Percentiles rank a stretch among this genome's conserved stretches.
Conservation (phyloP, 1,140 invertebrate genomes). For the Vanessa atalanta region DNA sequence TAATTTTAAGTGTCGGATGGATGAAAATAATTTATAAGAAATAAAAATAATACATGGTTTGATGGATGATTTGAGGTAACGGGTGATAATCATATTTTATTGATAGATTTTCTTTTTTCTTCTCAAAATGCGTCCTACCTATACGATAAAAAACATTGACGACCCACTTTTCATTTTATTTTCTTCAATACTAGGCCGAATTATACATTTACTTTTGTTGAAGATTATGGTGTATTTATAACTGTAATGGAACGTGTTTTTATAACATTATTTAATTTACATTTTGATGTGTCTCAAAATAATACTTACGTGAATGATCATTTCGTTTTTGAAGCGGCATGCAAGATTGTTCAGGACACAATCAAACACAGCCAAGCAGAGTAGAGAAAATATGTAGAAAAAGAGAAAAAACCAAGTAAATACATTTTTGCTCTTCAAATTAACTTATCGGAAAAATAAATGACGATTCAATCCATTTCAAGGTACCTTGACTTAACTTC, state of each 20-base stretch:
- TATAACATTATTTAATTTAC: conserved; percentile 52
- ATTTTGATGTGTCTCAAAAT: conserved; percentile 80
- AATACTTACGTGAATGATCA: conserved; percentile 89
- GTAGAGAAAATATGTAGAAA: conserved; percentile 87
- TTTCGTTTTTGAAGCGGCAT: conserved; percentile 90
- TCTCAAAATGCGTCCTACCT: conserved; percentile 37
- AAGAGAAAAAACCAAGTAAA: conserved; percentile 85
- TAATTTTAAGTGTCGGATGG: conserved; percentile 74
- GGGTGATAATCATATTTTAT: conserved; percentile 51
- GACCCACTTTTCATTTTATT: conserved; percentile 33
- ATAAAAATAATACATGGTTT: conserved; percentile 60
- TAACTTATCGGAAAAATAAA: conserved; percentile 77
- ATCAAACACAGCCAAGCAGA: conserved; percentile 89
- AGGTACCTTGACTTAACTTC: conserved; percentile 66
- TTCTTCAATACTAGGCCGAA: conserved; percentile 35
- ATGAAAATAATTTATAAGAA: conserved; percentile 63
- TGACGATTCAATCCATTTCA: conserved; percentile 71
- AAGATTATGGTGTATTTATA: conserved; percentile 43
- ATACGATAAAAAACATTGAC: conserved; percentile 35
- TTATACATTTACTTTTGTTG: conserved; percentile 27
- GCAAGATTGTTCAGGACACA: conserved; percentile 86
- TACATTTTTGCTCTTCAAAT: conserved; percentile 80
- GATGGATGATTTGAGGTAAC: conserved; percentile 66
- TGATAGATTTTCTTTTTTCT: conserved; percentile 29
- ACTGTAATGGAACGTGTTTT: conserved; percentile 51